A percentile compares a stretch with the other conserved stretches of the same genome.
Conservation (phyloP, 2,888 invertebrate genomes). For the Mythimna impura region DNA sequence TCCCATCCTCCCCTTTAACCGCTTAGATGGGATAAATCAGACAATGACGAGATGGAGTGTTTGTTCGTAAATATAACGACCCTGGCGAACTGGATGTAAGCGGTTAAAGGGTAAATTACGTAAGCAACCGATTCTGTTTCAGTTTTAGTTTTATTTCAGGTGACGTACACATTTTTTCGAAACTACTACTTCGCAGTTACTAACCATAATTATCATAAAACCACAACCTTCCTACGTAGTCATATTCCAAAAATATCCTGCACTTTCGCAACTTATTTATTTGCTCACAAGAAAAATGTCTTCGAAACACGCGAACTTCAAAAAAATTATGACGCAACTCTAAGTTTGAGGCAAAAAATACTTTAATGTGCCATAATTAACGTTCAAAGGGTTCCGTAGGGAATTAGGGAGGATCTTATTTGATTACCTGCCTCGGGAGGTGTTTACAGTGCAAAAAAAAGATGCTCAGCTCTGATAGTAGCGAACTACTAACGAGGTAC, state of each 20-base stretch:
- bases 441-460: conserved; percentile 49
- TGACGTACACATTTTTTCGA: background rate
- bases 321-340: conserved; percentile 54
- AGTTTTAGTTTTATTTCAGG: background rate
- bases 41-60: too few relatives aligned
- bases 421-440: conserved; percentile 59
- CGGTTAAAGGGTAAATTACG: background rate
- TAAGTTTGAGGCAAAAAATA: conserved; percentile 44
- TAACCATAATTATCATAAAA: background rate
- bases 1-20: too few relatives aligned
- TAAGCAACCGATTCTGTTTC: background rate
- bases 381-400: conserved; percentile 45
- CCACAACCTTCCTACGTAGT: background rate
- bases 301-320: conserved; percentile 51
- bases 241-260: conserved; percentile 36
- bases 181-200: background rate
- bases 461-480: conserved; percentile 39
- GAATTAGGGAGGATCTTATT: conserved; percentile 54
- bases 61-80: too few relatives aligned
- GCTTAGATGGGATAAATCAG: too few relatives aligned
- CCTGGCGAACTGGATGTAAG: too few relatives aligned
- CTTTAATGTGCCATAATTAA: conserved; percentile 53
- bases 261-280: conserved; percentile 46
- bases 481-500: conserved; percentile 59
- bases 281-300: conserved; percentile 34